Evolutionary conservation across 2,888 invertebrate genomes (phyloP).

Genomic region (Chloromyia formosa): DNA sequence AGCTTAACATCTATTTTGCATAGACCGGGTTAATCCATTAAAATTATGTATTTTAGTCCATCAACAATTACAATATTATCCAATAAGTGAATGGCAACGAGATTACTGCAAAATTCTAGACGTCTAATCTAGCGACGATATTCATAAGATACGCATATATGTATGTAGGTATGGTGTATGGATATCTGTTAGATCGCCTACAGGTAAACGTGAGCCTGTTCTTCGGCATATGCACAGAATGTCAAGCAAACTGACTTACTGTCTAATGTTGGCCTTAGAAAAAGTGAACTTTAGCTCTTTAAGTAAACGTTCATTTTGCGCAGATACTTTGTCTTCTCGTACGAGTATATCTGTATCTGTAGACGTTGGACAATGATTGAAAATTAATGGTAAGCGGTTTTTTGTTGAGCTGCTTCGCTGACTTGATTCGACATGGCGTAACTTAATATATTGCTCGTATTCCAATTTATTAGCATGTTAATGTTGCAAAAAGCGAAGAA

Average conservation of each 20-base stretch:
- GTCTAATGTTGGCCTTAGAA: conserved; percentile 3
- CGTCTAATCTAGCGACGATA: background rate
- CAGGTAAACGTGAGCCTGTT: conserved; percentile 17
- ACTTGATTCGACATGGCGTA: background rate
- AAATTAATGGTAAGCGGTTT: conserved; percentile 8
- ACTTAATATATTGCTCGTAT: conserved; percentile 27
- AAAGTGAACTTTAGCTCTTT: background rate
- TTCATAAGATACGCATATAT: background rate
- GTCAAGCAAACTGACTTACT: background rate
- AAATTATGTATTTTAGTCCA: background rate
- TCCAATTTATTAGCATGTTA: conserved; percentile 33
- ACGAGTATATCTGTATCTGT: background rate
- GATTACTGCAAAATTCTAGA: background rate
- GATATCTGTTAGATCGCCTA: background rate
- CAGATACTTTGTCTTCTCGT: background rate
- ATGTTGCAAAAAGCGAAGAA: background rate
- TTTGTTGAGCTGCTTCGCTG: background rate
- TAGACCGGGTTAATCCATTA: no score
- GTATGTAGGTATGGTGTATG: background rate
- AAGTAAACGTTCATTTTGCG: background rate
- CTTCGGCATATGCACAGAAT: background rate
- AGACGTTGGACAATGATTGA: background rate
- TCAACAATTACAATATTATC: background rate
- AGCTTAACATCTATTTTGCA: background rate
- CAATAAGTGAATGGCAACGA: background rate